Base-by-base conservation (phyloP, 2,888 invertebrate species). In the Morinoia aosen region DNA sequence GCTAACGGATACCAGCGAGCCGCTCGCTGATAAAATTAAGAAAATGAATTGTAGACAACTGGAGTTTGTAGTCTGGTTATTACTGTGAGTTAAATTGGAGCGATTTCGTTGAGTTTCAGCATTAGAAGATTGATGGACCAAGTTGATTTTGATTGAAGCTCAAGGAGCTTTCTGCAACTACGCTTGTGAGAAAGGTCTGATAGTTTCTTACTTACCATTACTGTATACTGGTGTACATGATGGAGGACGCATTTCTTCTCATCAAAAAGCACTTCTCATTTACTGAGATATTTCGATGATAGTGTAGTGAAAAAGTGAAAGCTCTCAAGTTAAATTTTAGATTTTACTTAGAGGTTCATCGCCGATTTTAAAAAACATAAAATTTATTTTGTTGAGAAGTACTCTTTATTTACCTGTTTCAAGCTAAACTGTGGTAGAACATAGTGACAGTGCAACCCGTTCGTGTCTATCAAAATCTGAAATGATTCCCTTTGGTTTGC, bases 21-120 rank as follows among this genome's bases (percentile, higher is more conserved):
- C 58, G 93, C 93, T 56, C 93, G 10, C 93, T 93, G 39, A 93
- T 57, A 12, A 93, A 58, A 93, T 93, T 93, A 57, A 90, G 90
- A 39, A 40, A 39, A 48, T 16, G 33, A 25, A 76, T 76, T 76
- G 25, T 7, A 33, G 76, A 33, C 76, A 76, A 76, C 25, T 76
- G 16, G 8, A 76, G 33, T 25, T 10, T 19, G 25, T 76, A 10
- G 76, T 76, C 25, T 33, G 19, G 76, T 76, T 19, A 76, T 33
- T 76, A 8, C 19, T 76, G 76, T 16, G 25, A 76, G 33, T 76
- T 76, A 33, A 10, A 61, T 8, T 76, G 25, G 25, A 76, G 25
- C 10, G 76, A 76, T 76, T 76, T 76, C 25, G 16, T 76, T 16
- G 76, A 76, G 25, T 33, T 76, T 76, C 76, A 25, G 76, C 33